Percentiles rank a stretch among this genome's conserved stretches.
phyloP scores from a whole-genome alignment of 2,888 invertebrate species.

The Hyles lineata region DNA sequence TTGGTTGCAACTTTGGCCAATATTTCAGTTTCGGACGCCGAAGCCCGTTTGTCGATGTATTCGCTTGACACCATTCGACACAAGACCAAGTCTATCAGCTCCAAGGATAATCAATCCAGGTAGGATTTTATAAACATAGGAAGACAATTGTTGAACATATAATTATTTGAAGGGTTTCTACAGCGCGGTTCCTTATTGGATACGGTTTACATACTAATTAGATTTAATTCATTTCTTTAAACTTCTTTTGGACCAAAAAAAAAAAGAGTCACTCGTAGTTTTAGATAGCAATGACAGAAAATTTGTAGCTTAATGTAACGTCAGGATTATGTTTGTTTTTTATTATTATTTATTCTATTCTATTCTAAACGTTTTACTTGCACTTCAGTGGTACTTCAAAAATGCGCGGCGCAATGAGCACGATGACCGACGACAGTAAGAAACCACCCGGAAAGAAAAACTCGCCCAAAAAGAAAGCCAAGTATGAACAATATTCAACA shows the following conservation, averaged over 20 bases:
- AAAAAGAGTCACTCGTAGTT: too few species aligned
- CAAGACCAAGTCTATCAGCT: constrained; percentile 48
- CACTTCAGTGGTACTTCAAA: constrained; percentile 49
- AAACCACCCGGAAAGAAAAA: constrained; percentile 37
- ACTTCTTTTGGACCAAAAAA: too few species aligned
- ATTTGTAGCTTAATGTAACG: too few species aligned
- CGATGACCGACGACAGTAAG: constrained; percentile 1
- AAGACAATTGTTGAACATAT: too few species aligned
- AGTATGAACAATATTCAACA: neutral
- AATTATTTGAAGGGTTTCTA: too few species aligned
- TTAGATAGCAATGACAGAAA: too few species aligned
- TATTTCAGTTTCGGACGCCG: constrained; percentile 46
- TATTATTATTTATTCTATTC: too few species aligned
- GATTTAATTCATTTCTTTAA: too few species aligned
- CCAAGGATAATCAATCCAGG: constrained; percentile 53
- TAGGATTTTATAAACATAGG: constrained; percentile 34
- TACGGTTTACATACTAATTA: too few species aligned
- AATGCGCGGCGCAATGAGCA: constrained; percentile 33
- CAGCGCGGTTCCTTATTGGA: too few species aligned
- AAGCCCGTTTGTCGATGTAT: constrained; percentile 70
- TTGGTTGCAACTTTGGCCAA: neutral
- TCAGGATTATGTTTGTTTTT: too few species aligned
- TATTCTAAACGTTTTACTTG: neutral
- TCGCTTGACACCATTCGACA: constrained; percentile 61
- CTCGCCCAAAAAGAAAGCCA: constrained; percentile 41